Evolutionary conservation across 2,888 invertebrate species (phyloP).

Genomic region (Cephus nigrinus): DNA sequence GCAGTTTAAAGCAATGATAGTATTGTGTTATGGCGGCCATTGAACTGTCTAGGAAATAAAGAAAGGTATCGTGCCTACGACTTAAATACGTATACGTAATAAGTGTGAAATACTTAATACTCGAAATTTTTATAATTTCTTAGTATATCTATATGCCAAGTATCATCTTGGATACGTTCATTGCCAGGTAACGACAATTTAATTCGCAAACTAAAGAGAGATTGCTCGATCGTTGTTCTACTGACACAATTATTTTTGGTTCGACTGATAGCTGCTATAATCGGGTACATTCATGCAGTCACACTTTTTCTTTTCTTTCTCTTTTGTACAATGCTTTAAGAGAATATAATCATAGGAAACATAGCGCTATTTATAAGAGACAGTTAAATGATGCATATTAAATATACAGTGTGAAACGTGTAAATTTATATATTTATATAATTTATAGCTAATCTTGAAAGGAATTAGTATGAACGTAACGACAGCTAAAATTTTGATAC

Average conservation of each 20-base stretch:
- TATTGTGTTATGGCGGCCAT: not conserved
- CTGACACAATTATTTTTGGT: not conserved
- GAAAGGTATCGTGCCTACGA: not conserved
- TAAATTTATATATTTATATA: not conserved
- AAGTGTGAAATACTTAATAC: not conserved
- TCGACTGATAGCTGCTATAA: not conserved
- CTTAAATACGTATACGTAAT: not conserved
- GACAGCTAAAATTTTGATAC: not conserved
- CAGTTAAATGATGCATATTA: not conserved
- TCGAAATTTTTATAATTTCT: not conserved
- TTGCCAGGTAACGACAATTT: not conserved
- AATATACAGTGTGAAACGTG: not conserved
- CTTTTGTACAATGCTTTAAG: not conserved
- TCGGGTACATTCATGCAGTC: not conserved
- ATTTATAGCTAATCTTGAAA: too few relatives aligned
- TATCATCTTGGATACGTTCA: not conserved
- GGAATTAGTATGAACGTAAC: not conserved
- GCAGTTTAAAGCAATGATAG: not conserved
- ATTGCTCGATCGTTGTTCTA: not conserved
- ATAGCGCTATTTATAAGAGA: not conserved
- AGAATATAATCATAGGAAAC: not conserved
- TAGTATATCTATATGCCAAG: too few relatives aligned
- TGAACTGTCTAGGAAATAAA: not conserved
- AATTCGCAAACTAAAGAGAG: not conserved
- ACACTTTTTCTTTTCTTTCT: not conserved